Evolutionary conservation across 2,797 vertebrate genomes (phyloP).

Genomic region (Kryptolebias ocellatus): DNA sequence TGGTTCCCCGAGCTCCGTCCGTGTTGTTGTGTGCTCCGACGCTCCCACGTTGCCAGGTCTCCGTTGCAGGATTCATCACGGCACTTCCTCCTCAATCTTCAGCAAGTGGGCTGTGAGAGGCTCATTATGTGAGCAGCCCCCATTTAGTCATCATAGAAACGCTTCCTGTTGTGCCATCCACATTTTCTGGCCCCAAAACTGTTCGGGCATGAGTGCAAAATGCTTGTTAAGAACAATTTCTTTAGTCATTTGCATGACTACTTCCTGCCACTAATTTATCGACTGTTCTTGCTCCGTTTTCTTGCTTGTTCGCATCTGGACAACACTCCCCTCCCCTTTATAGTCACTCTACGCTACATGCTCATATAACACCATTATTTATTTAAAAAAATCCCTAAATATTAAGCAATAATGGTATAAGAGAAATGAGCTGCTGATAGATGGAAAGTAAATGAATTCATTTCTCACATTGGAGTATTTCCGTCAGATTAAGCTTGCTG

Average conservation of each 20-base stretch:
- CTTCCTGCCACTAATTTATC: constrained; percentile 81
- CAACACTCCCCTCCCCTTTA: constrained; percentile 56
- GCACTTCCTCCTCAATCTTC: constrained; percentile 75
- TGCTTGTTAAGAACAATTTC: constrained; percentile 80
- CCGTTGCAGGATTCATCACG: constrained; percentile 62
- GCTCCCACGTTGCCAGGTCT: constrained; percentile 57
- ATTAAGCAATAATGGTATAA: constrained; percentile 18
- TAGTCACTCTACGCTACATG: constrained; percentile 36
- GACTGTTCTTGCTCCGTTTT: constrained; percentile 52
- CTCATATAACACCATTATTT: constrained; percentile 51
- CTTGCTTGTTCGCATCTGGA: constrained; percentile 78
- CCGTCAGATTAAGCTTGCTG: constrained; percentile 74
- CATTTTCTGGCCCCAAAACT: constrained; percentile 68
- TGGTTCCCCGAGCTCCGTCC: constrained; percentile 76
- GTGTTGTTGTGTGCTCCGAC: constrained; percentile 59
- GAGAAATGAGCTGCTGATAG: constrained; percentile 18
- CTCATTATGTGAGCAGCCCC: constrained; percentile 75
- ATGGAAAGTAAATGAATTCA: constrained; percentile 40
- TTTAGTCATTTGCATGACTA: constrained; percentile 83
- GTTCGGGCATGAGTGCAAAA: constrained; percentile 73
- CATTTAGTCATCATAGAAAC: constrained; percentile 81
- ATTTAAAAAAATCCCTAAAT: constrained; percentile 4
- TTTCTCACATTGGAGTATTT: constrained; percentile 71
- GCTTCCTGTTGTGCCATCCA: constrained; percentile 81
- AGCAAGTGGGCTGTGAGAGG: constrained; percentile 49